Evolutionary conservation across 2,113 vertebrate species (phyloP).

Genomic region (Brienomyrus brachyistius): DNA sequence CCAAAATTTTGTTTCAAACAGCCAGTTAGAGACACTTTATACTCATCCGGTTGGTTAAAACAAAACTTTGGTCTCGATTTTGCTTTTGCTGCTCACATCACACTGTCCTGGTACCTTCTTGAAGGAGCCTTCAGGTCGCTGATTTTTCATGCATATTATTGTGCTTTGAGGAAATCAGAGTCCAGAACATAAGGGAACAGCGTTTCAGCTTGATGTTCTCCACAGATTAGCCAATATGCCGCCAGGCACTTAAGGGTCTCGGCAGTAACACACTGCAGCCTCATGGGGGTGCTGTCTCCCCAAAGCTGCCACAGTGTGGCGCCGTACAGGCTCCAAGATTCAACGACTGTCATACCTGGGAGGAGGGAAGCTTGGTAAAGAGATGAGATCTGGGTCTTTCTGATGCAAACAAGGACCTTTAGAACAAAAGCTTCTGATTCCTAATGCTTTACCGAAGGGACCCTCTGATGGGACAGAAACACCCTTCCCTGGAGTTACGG

Average conservation of each 20-base stretch:
- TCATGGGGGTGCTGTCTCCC: background rate
- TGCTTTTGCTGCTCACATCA: background rate
- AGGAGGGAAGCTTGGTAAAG: background rate
- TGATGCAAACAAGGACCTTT: background rate
- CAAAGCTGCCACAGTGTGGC: background rate
- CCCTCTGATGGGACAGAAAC: background rate
- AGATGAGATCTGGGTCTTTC: background rate
- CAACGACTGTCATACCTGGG: background rate
- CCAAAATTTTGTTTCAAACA: background rate
- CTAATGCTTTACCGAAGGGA: background rate
- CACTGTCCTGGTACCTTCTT: background rate
- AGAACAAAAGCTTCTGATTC: background rate
- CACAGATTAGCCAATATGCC: background rate
- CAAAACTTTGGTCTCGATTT: background rate
- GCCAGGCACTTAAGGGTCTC: background rate
- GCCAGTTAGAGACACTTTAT: background rate
- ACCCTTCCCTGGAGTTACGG: background rate
- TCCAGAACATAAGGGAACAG: background rate
- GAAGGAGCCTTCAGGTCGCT: background rate
- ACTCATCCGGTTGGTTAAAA: background rate
- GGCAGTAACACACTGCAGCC: background rate
- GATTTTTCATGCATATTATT: background rate
- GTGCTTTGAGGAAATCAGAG: background rate
- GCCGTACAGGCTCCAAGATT: background rate
- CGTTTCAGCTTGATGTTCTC: background rate